Evolutionary conservation across 2,888 invertebrate species (phyloP).

Genomic region (Pristionchus mayeri): DNA sequence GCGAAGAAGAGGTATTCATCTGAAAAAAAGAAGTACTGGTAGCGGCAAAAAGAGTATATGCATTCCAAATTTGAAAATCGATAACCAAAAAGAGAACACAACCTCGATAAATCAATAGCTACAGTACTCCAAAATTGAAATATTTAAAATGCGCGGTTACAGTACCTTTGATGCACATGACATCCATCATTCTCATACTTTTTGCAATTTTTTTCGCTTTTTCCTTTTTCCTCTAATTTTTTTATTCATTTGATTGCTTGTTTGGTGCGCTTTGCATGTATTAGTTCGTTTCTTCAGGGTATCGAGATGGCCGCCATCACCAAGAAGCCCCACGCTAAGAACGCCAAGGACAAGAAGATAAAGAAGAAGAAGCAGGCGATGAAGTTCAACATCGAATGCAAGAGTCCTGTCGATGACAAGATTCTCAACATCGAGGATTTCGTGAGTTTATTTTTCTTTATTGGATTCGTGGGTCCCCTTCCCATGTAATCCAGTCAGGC

Average conservation of each 20-base stretch:
- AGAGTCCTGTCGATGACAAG: slow-evolving; percentile 98
- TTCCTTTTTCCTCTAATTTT: no score
- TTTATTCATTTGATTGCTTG: no score
- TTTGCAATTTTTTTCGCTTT: no score
- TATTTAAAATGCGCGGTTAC: neutral
- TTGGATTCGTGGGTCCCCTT: slow-evolving; percentile 77
- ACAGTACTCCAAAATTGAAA: no score
- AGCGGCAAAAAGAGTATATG: neutral
- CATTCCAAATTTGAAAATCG: neutral
- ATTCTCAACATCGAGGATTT: slow-evolving; percentile 97
- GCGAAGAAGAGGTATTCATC: neutral
- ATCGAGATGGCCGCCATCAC: slow-evolving; percentile 29
- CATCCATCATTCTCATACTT: no score
- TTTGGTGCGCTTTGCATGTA: no score
- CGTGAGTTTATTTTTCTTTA: slow-evolving; percentile 82
- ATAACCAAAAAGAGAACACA: neutral
- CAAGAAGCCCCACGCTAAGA: slow-evolving; percentile 40
- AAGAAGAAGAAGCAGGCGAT: slow-evolving; percentile 91
- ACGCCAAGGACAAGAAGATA: slow-evolving; percentile 54
- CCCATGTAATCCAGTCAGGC: slow-evolving; percentile 75
- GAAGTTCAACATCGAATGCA: slow-evolving; percentile 96
- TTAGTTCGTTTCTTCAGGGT: neutral
- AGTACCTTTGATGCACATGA: neutral
- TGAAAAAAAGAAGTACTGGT: neutral
- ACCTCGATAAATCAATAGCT: no score